Evolutionary conservation across 2,888 invertebrate genomes (phyloP).

Genomic region (Ethmia dodecea): DNA sequence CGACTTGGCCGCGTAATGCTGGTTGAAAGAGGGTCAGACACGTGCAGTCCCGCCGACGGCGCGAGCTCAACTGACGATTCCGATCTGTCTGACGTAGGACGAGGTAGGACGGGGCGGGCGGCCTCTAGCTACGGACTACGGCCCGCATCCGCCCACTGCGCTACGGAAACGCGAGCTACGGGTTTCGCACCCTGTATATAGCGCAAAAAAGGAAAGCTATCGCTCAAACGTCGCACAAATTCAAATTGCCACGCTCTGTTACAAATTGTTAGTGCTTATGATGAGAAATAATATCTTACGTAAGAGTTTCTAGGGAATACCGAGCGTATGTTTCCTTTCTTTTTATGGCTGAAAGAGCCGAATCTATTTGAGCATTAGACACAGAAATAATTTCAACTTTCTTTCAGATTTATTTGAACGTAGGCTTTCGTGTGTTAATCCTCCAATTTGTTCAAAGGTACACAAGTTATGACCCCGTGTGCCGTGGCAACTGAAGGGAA

Average conservation of each 20-base stretch:
- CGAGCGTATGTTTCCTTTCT: too few relatives aligned
- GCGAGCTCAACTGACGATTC: constrained; percentile 61
- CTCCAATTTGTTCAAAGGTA: too few relatives aligned
- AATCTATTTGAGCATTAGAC: too few relatives aligned
- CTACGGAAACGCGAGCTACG: constrained; percentile 60
- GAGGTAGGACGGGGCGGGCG: constrained; percentile 29
- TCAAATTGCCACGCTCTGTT: constrained; percentile 5
- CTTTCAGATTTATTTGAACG: too few relatives aligned
- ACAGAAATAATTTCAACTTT: too few relatives aligned
- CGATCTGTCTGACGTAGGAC: constrained; percentile 28
- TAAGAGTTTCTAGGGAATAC: too few relatives aligned
- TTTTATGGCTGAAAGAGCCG: too few relatives aligned
- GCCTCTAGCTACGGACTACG: constrained; percentile 50
- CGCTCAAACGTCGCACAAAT: constrained; percentile 7
- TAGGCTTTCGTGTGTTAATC: too few relatives aligned
- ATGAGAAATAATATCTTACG: too few relatives aligned
- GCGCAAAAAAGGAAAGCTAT: constrained; percentile 9
- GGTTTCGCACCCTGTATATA: constrained; percentile 25
- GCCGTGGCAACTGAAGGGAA: constrained; percentile 1
- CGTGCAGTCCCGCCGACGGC: constrained; percentile 34
- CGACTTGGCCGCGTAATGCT: constrained; percentile 23
- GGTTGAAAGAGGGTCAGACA: constrained; percentile 11
- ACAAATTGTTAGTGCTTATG: too few relatives aligned
- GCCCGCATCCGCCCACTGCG: constrained; percentile 56
- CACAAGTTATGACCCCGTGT: constrained; percentile 1